Evolutionary conservation across 2,888 invertebrate genomes (phyloP).

Genomic region (Camponotus fellah): DNA sequence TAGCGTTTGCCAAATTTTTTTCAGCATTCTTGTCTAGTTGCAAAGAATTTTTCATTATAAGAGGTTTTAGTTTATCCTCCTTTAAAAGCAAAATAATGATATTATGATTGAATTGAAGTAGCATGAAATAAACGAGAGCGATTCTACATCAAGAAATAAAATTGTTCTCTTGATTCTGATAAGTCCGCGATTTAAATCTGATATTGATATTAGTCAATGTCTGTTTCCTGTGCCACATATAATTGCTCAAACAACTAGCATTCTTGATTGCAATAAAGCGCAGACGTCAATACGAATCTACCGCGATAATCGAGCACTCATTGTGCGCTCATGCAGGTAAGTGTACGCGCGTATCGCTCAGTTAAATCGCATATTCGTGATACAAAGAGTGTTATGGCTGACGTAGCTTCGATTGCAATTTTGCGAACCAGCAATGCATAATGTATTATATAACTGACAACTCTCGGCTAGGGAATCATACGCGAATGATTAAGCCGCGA

Average conservation of each 20-base stretch:
- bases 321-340: slow-evolving; percentile 63
- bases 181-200: slow-evolving; percentile 22
- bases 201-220: slow-evolving; percentile 34
- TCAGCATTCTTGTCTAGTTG: neutral
- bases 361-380: slow-evolving; percentile 62
- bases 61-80: neutral
- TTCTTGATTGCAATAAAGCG: slow-evolving; percentile 41
- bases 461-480: neutral
- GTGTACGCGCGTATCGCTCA: slow-evolving; percentile 51
- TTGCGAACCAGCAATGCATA: slow-evolving; percentile 34
- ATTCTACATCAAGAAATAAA: neutral
- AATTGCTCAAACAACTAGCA: slow-evolving; percentile 21
- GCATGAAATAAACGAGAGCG: neutral
- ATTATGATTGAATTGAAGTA: neutral
- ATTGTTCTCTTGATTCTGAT: slow-evolving; percentile 12
- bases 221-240: neutral
- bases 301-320: slow-evolving; percentile 51
- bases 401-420: slow-evolving; percentile 47
- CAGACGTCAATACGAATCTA: slow-evolving; percentile 43
- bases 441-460: slow-evolving; percentile 45
- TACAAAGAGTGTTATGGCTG: slow-evolving; percentile 43
- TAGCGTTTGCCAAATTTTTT: neutral
- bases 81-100: neutral
- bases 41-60: neutral
- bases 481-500: slow-evolving; percentile 26